phyloP scores from a whole-genome alignment of 2,888 invertebrate genomes.

The Microctonus aethiopoides region DNA sequence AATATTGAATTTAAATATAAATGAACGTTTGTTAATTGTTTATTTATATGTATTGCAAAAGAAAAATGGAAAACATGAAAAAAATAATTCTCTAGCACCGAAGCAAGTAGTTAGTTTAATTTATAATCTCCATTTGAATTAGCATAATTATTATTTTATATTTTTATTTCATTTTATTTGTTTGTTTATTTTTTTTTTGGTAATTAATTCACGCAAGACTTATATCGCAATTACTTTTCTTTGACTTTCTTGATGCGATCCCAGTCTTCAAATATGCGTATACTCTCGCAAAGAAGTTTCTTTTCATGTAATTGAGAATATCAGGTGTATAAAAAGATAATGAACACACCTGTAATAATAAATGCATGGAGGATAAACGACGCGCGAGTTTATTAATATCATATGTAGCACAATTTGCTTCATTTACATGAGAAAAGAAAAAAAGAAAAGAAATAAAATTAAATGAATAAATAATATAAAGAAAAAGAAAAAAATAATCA shows the following conservation, averaged over 20 bases:
- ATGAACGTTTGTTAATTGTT: not conserved
- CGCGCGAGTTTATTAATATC: not conserved
- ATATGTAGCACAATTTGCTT: not conserved
- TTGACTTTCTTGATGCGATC: not conserved
- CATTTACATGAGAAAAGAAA: not conserved
- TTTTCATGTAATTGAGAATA: not conserved
- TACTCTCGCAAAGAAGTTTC: not conserved
- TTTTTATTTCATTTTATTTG: slow-evolving; percentile 3
- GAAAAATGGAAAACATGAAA: not conserved
- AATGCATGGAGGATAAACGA: not conserved
- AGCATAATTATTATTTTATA: slow-evolving; percentile 48
- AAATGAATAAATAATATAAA: no score
- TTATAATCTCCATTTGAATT: slow-evolving; percentile 55
- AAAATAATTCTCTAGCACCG: slow-evolving; percentile 38
- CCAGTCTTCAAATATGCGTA: not conserved
- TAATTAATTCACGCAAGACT: not conserved
- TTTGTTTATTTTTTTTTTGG: not conserved
- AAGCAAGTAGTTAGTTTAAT: slow-evolving; percentile 61
- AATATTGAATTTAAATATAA: not conserved
- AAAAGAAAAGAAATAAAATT: not conserved
- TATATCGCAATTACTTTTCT: not conserved
- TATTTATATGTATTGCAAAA: not conserved
- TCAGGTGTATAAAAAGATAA: not conserved
- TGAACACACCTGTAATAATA: not conserved
- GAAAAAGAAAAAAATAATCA: not conserved